Base-by-base conservation (phyloP, 2,113 vertebrate genomes). In the Tragulus kanchil region DNA sequence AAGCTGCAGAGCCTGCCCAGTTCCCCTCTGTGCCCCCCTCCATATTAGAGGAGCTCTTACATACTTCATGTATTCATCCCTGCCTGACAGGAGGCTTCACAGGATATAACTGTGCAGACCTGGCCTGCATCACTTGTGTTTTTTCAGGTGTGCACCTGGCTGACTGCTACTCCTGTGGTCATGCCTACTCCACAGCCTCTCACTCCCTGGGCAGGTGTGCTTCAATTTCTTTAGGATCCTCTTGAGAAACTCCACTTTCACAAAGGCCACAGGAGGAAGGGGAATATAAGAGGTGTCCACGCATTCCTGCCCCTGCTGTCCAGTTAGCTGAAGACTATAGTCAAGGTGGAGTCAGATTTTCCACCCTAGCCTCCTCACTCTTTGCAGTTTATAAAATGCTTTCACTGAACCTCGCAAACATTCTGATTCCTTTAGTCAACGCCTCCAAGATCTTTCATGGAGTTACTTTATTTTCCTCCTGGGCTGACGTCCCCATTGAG, bases 381-480 rank as follows among this genome's bases (percentile, higher is more conserved):
- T 54, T 67, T 83, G 58, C 93, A 92, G 97, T 97, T 97, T 98
- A 87, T 50, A 78, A 96, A 95, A 50, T 93, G 95, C 90, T 94
- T 98, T 98, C 95, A 96, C 0, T 1, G 84, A 92, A 94, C n/a
- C 50, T 96, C 61, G 0, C 6, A 94, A 96, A 84, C 50, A 94
- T 95, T 97, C 96, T 96, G 1, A 94, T 98, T 98, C 97, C 96
- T 97, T 96, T 81, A 92, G 98, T 90, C 93, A 97, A 90, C 95
- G 97, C 98, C 85, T 98, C 96, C 96, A 97, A 97, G 95, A 83
- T 97, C 89, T 96, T 93, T 96, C 1, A n/a, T 97, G 97, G 92
- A 98, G 95, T 98, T 96, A 98, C 98, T 96, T 96, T 31, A 93
- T 93, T 98, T 97, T 98, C 59, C 13, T 94, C 64, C n/a, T 93